These are phyloP conservation scores for Brachionus manjavacas DNA, from an alignment of 1,140 invertebrate genomes.

Conservation along the genomic window DNA sequence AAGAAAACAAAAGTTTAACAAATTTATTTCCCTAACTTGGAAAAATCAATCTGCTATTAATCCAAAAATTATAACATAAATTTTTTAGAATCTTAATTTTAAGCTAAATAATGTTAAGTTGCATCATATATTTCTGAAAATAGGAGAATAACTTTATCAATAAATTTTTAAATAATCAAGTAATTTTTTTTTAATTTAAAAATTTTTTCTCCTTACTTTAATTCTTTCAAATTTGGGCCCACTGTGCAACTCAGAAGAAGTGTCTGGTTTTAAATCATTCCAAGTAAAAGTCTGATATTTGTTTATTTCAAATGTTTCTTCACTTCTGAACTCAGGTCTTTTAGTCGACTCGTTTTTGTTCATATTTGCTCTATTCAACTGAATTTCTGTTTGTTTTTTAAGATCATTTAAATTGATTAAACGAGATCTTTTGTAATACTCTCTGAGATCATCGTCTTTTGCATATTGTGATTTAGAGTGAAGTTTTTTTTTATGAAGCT, in stretches of 20 bases:
- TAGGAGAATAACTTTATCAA: too few relatives aligned
- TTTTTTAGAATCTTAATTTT: too few relatives aligned
- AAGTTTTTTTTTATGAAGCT: neutral
- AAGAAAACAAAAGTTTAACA: too few relatives aligned
- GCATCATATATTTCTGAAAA: too few relatives aligned
- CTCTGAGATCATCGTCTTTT: neutral
- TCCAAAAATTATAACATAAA: too few relatives aligned
- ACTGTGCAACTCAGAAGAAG: constrained; percentile 49
- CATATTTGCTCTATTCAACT: neutral
- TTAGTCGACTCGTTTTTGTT: neutral
- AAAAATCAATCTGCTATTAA: too few relatives aligned
- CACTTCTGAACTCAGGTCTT: neutral
- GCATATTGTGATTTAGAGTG: neutral
- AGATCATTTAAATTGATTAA: constrained; percentile 7
- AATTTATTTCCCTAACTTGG: too few relatives aligned
- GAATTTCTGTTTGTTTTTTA: neutral
- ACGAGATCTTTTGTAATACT: neutral
- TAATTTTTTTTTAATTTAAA: too few relatives aligned
- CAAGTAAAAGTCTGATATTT: constrained; percentile 43
- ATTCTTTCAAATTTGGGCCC: constrained; percentile 55
- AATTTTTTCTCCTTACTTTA: constrained; percentile 47
- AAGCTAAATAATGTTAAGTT: too few relatives aligned
- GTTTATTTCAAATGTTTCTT: neutral
- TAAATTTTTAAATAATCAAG: neutral
- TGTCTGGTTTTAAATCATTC: constrained; percentile 50